Evolutionary conservation across 2,888 invertebrate species (phyloP).

Genomic region (Eupithecia subumbrata): DNA sequence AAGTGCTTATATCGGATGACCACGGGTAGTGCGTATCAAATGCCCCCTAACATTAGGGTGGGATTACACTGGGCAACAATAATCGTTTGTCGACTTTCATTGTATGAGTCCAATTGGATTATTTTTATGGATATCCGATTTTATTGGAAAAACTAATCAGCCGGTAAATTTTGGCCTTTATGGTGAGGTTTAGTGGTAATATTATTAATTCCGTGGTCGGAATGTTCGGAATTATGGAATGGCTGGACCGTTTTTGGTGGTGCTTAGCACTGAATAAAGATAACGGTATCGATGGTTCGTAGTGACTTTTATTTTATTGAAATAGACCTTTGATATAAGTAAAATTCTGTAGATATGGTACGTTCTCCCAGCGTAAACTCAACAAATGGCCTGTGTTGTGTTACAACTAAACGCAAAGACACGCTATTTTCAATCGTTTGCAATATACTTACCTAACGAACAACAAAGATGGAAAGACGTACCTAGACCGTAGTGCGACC

Average conservation of each 20-base stretch:
- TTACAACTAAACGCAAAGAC: too few species aligned
- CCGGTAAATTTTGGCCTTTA: constrained; percentile 25
- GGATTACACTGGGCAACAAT: constrained; percentile 31
- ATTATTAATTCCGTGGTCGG: constrained; percentile 5
- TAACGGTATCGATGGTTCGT: neutral
- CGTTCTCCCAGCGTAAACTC: too few species aligned
- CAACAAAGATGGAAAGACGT: too few species aligned
- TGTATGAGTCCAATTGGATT: constrained; percentile 45
- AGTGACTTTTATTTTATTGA: neutral
- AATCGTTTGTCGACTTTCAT: constrained; percentile 43
- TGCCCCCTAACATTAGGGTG: constrained; percentile 26
- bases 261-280: neutral
- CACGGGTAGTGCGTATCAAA: constrained; percentile 30
- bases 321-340: too few species aligned
- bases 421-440: too few species aligned
- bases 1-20: neutral
- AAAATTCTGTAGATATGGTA: too few species aligned
- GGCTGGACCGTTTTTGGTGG: neutral
- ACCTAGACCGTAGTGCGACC: too few species aligned
- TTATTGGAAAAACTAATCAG: constrained; percentile 28
- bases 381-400: too few species aligned
- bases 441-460: too few species aligned
- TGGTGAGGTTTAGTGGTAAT: constrained; percentile 9
- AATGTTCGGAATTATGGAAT: neutral
- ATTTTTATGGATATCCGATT: constrained; percentile 39